Conservation (phyloP, 1,140 invertebrate species). For the Ylistrum balloti region DNA sequence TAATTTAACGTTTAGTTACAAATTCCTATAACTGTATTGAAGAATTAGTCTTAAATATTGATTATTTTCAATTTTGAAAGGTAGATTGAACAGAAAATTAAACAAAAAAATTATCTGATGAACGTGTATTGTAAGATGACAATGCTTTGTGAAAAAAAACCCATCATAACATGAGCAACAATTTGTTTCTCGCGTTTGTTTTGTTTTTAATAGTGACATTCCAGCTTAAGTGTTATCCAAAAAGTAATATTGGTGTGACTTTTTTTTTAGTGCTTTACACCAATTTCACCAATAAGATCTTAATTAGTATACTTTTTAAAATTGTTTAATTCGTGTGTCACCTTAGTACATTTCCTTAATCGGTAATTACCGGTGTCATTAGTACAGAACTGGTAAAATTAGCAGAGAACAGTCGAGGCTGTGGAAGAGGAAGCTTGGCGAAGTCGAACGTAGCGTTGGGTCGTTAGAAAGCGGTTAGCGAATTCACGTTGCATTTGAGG, state of each 20-base stretch:
- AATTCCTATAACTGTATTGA: neutral
- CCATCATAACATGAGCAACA: conserved; percentile 15
- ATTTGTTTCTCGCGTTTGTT: conserved; percentile 32
- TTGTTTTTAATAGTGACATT: conserved; percentile 5
- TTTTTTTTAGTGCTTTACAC: conserved; percentile 34
- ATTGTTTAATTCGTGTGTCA: conserved; percentile 35
- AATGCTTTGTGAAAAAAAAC: neutral
- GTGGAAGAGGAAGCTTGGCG: neutral
- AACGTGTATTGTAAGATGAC: neutral
- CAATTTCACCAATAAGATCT: neutral
- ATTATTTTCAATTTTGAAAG: neutral
- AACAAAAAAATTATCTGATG: neutral
- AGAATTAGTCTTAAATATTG: neutral
- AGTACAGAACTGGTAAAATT: neutral
- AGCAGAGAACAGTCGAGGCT: neutral
- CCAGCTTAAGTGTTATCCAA: neutral
- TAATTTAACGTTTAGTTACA: neutral
- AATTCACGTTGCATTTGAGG: too few species aligned
- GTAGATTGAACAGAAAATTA: neutral
- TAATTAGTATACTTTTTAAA: conserved; percentile 32
- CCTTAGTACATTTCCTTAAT: conserved; percentile 27
- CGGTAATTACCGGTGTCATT: conserved; percentile 20
- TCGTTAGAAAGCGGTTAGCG: too few species aligned
- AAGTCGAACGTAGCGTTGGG: too few species aligned
- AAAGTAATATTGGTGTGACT: neutral